Base-by-base conservation (phyloP, 2,113 vertebrate species). In the Eulemur macaco region DNA sequence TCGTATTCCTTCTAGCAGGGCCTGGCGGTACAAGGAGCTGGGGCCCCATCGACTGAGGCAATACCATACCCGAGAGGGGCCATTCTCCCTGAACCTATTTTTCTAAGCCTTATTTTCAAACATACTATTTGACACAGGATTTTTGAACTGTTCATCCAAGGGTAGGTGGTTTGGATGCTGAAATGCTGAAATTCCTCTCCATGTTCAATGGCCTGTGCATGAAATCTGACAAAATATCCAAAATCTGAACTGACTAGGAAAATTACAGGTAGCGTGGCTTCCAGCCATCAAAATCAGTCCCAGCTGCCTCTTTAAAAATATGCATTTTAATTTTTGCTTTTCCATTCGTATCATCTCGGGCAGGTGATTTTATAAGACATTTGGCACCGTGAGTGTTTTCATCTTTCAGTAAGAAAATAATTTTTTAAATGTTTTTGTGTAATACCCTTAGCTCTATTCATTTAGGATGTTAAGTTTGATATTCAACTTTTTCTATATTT, bases 111-210 rank as follows among this genome's bases (percentile, higher is more conserved):
- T 82, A 29, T 89, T 91, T 93, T 64, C 50, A 82, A 52, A 76
- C 6, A 45, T 10, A 52, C 9, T 34, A 52, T 78, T 78, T 77
- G 58, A 80, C 76, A 90, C 50, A 76, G 31, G 58, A 88, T 88
- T 68, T 94, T n/a, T 68, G 2, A 89, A 45, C 45, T 39, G 31
- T 84, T 93, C 29, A 29, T 4, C 60, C 66, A 71, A 45, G 47
- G 54, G 91, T n/a, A 56, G 9, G 60, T 92, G 86, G 60, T 92
- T 89, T 82, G 21, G 17, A 77, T 68, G 56, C 71, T 78, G 3
- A 84, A 64, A 50, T 68, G 54, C 83, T 80, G 3, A 86, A 56
- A 50, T 77, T n/a, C 94, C 94, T 96, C 86, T 82, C 47, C 68
- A 63, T 64, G 78, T 92, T 84, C 58, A 14, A 0, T n/a, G 4